Evolutionary conservation across 1,140 invertebrate genomes (phyloP).

Genomic region (Zaprionus vittiger): DNA sequence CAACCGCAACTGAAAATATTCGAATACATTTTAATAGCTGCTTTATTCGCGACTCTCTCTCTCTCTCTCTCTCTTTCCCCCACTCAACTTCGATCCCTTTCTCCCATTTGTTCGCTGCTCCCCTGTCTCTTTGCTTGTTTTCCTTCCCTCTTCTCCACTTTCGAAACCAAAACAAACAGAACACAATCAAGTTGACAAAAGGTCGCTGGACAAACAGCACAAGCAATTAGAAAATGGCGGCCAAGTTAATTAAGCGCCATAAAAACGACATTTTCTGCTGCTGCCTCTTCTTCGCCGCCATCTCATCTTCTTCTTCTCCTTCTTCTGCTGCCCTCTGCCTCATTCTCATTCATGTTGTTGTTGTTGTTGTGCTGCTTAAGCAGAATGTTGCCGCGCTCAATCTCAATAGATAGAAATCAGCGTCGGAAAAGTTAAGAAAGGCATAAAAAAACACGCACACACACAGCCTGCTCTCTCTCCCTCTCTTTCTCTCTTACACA

Average conservation of each 20-base stretch:
- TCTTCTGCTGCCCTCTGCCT: conserved; percentile 15
- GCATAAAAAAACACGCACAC: conserved; percentile 31
- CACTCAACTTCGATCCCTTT: neutral
- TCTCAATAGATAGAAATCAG: conserved; percentile 79
- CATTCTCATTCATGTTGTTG: conserved; percentile 27
- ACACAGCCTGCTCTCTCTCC: neutral
- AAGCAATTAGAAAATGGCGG: conserved; percentile 78
- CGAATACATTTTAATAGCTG: conserved; percentile 6
- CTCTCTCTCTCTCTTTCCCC: neutral
- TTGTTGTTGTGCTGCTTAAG: conserved; percentile 54
- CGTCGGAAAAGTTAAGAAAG: conserved; percentile 54
- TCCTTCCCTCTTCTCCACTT: neutral
- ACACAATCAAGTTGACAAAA: conserved; percentile 82
- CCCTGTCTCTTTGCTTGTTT: neutral
- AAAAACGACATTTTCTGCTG: conserved; percentile 70
- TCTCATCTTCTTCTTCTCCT: neutral
- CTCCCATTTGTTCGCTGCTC: neutral
- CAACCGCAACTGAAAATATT: neutral
- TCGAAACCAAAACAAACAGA: conserved; percentile 38
- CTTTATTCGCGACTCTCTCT: neutral
- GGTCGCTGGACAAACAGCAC: conserved; percentile 63
- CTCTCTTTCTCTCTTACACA: neutral
- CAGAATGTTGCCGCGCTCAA: conserved; percentile 67
- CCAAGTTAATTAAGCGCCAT: conserved; percentile 81
- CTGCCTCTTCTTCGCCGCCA: neutral